Percentiles rank a stretch among this genome's conserved stretches.
Evolutionary conservation across 2,797 vertebrate genomes (phyloP).

Genomic region (Lerista edwardsae): DNA sequence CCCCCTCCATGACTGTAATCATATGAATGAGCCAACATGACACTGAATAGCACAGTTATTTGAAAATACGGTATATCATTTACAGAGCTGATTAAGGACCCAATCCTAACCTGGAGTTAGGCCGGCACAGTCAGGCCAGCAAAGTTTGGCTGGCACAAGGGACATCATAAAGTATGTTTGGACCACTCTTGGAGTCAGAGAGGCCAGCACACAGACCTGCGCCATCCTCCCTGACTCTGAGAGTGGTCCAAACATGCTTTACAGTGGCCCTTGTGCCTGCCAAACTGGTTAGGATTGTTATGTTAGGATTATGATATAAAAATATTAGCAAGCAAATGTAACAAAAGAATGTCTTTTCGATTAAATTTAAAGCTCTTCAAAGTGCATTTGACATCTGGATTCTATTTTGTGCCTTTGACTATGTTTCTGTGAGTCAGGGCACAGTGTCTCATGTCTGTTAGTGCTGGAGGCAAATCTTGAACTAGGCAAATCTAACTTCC

Average conservation of each 20-base stretch:
- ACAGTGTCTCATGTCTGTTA: background rate
- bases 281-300: no score
- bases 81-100: background rate
- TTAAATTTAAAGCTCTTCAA: background rate
- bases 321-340: background rate
- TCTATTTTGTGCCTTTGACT: background rate
- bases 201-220: no score
- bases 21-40: background rate
- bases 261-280: no score
- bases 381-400: accelerated
- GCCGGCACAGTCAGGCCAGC: no score
- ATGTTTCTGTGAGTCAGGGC: background rate
- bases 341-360: background rate
- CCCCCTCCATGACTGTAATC: no score
- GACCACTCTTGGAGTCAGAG: no score
- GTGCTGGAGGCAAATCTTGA: background rate
- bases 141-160: no score
- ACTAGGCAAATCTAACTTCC: background rate
- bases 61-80: background rate
- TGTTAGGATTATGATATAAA: no score
- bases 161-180: no score
- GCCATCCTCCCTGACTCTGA: no score
- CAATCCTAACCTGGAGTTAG: no score
- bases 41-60: background rate
- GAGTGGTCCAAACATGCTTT: no score